Evolutionary conservation across 2,888 invertebrate genomes (phyloP), one percentile per base, ranked within the genome.

Genomic region (Trichogramma evanescens): DNA sequence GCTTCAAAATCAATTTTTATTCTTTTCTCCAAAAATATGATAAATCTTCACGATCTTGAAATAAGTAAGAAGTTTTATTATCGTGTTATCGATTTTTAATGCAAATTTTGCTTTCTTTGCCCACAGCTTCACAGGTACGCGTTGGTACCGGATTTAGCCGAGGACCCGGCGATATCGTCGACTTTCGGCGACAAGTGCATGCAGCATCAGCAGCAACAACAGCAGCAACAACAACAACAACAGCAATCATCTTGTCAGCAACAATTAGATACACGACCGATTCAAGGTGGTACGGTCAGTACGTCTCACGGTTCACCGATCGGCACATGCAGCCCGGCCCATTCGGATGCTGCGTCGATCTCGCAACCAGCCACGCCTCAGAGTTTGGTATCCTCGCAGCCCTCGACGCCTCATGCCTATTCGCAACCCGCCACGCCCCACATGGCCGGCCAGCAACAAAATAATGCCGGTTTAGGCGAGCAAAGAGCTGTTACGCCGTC

Each of bases 281-380:
- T 91, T 62, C 91, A 92, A 74, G 91, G 90, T 5, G 91, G 91
- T 0, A 88, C 91, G 1, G 89, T 92, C 7, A 91, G 91, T 67
- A 91, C 91, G 0, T 91, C 91, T 73, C 87, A 89, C 69, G 89
- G 89, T 46, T 88, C 89, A 52, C 87, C 89, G 0, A 80, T 83
- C 4, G 86, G 68, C 67, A 80, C 81, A 6, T 79, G 79, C 52
- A 83, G 83, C 70, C 83, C 83, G 4, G 82, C 79, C 0, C 82
- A 82, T 72, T 80, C 82, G 1, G 82, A 81, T 59, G 78, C 79
- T 1, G 80, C 75, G 6, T 70, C 73, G 8, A 71, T 73, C 10
- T 76, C 76, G 5, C 76, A 76, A 54, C 74, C 76, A 0, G 70
- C 75, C 2, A 75, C 76, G 0, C 76, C 77, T 1, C 75, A 76